Evolutionary conservation across 2,797 vertebrate genomes (phyloP), one percentile per base, ranked within the genome.

Genomic region (Mus spretus): DNA sequence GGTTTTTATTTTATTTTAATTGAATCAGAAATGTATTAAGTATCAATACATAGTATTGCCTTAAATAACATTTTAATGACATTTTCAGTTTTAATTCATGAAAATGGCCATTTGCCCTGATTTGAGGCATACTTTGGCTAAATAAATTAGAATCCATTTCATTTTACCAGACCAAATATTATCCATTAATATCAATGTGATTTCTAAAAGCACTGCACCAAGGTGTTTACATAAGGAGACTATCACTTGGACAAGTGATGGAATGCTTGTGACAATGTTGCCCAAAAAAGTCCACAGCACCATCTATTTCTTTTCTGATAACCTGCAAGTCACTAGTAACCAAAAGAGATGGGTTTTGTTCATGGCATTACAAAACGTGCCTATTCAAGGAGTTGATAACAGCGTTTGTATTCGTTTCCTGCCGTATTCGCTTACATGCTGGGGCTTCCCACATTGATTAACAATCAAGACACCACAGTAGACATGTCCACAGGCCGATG

Each of bases 201-300:
- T 98, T 98, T 98, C 98, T 98, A 96, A 97, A 97, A 95, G 95
- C 94, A 78, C 37, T 82, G 74, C 28, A 97, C 97, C 65, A 53
- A 96, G 97, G 79, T 93, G 94, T 98, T 98, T 98, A 92, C 90
- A 89, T 98, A 98, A 97, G 95, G 95, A 97, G 98, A 98, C 96
- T 96, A 83, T 94, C 89, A 95, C 94, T 91, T 92, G 97, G 97
- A 87, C 65, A 97, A 90, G 87, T 12, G 34, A n/a, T 44, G 97
- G 96, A 31, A 96, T 87, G 92, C 94, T 37, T 14, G 1, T 50
- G 93, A 92, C 96, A 97, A 63, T 96, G 57, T 70, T 92, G 28
- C 81, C 28, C 74, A 78, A 80, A 79, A 98, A 65, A 96, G 97
- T 90, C 72, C 95, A 47, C 77, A 83, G 96, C 72, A 91, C 92